phyloP scores from a whole-genome alignment of 1,140 invertebrate species.

The Pinna nobilis region DNA sequence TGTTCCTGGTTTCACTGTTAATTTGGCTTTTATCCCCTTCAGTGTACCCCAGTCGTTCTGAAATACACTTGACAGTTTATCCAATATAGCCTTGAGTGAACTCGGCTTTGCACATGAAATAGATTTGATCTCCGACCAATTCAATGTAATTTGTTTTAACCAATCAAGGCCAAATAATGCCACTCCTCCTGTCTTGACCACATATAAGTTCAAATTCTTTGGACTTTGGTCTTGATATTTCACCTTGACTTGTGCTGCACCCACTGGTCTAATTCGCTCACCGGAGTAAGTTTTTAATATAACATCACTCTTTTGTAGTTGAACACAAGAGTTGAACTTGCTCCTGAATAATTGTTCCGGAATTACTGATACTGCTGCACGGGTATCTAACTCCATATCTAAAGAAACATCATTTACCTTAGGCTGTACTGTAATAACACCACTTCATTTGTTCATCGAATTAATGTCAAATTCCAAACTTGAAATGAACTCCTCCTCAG shows the following conservation, averaged over 20 bases:
- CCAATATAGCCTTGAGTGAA: not conserved
- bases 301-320: not conserved
- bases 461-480: not conserved
- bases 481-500: not conserved
- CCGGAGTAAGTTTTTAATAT: constrained; percentile 19
- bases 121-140: constrained; percentile 9
- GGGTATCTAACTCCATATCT: too few relatives aligned
- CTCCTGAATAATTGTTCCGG: too few relatives aligned
- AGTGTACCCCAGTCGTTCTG: constrained; percentile 2
- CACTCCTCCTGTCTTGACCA: constrained; percentile 16
- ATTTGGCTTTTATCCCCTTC: not conserved
- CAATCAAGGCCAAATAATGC: constrained; percentile 22
- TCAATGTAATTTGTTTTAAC: constrained; percentile 21
- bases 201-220: constrained; percentile 18
- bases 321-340: too few relatives aligned
- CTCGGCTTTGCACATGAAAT: not conserved
- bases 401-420: too few relatives aligned
- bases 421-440: not conserved
- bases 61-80: constrained; percentile 14
- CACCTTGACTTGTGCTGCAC: not conserved
- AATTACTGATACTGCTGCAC: too few relatives aligned
- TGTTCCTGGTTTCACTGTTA: constrained; percentile 7
- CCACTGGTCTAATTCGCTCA: constrained; percentile 3
- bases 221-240: constrained; percentile 21
- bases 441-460: not conserved